phyloP scores from a whole-genome alignment of 2,888 invertebrate genomes.

The Lingula anatina region DNA sequence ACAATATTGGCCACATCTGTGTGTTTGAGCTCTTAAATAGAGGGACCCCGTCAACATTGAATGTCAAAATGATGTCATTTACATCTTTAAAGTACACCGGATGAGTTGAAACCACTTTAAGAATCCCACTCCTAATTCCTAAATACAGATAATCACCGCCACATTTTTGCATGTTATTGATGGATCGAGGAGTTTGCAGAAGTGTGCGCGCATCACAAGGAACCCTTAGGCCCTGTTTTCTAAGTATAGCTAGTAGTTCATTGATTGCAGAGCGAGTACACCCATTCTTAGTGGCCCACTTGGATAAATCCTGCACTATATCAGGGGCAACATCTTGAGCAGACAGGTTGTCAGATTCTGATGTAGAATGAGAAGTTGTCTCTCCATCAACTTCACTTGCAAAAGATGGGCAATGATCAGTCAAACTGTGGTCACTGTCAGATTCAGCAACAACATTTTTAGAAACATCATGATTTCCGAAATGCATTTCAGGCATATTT shows the following conservation, averaged over 20 bases:
- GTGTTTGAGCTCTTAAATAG: slow-evolving; percentile 5
- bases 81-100: not conserved
- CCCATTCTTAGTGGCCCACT: no score
- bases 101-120: not conserved
- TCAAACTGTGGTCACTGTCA: no score
- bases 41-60: slow-evolving; percentile 10
- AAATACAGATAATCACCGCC: slow-evolving; percentile 5
- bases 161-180: not conserved
- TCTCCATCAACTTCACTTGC: no score
- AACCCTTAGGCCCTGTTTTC: not conserved
- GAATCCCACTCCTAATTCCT: not conserved
- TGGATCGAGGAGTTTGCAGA: not conserved
- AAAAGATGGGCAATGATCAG: no score
- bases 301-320: no score
- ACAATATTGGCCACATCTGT: slow-evolving; percentile 9
- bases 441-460: no score
- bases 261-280: not conserved
- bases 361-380: no score
- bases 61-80: not conserved
- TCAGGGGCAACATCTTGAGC: no score
- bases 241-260: not conserved
- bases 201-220: slow-evolving; percentile 5
- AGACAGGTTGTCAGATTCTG: no score
- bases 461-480: no score
- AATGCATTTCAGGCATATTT: no score